Evolutionary conservation across 2,113 vertebrate genomes (phyloP), one percentile per base, ranked within the genome.

Genomic region (Pygoscelis adeliae): DNA sequence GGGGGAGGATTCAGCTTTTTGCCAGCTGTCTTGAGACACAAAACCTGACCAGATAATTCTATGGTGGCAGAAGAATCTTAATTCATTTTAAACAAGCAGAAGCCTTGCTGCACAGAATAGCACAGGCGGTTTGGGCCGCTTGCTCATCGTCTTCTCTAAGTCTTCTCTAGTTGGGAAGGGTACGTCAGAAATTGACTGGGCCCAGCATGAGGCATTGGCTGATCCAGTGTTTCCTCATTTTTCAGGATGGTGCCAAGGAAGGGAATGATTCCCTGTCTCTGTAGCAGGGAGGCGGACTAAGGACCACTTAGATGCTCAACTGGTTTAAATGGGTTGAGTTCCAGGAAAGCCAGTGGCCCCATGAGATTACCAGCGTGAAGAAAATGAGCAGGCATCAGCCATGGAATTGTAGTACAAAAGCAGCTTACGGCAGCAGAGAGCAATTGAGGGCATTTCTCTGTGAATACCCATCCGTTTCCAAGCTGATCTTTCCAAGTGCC

Each of bases 401-500:
- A 65, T 70, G 78, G 62, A 95, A 96, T 94, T 70, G 84, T 89
- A 73, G 47, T 63, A 73, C 74, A 86, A 97, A 97, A 96, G 89
- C 87, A 3, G 87, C 91, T 96, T 97, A 96, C 4, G 3, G 78
- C 62, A 80, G 62, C 87, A 80, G 87, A 85, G 94, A 96, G 95
- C 87, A 94, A 91, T 80, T 90, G 84, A 97, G 94, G 84, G 73
- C 91, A 83, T 91, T 95, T 79, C 71, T 87, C 55, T 87, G 65
- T 0, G 78, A 77, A 73, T 62, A 62, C 67, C n/a, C 1, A 0
- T 81, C 71, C 44, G 42, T 73, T 96, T 91, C 89, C 0, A 0
- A 84, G 89, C 70, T 95, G 89, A 97, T 93, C 73, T 95, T 93
- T 93, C 93, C 91, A 91, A 96, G 78, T 91, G 93, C 78, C 82